Evolutionary conservation across 1,140 invertebrate species (phyloP).

Genomic region (Eciton burchellii): DNA sequence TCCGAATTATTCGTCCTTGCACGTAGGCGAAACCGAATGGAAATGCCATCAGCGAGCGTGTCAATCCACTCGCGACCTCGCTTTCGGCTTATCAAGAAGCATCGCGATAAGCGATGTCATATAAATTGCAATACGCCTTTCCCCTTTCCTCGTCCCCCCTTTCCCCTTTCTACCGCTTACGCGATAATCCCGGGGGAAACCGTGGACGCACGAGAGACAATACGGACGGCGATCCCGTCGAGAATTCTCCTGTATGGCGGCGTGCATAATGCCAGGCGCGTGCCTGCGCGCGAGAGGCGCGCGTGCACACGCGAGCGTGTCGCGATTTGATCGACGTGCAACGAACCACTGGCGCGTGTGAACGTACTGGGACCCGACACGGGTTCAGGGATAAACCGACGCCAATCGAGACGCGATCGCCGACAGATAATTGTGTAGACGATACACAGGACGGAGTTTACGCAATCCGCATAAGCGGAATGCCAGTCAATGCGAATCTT

Average conservation of each 20-base stretch:
- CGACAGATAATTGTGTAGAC: slow-evolving; percentile 43
- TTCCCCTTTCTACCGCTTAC: too few species aligned
- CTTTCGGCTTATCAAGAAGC: slow-evolving; percentile 48
- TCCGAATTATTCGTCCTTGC: not conserved
- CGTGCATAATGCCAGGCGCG: slow-evolving; percentile 32
- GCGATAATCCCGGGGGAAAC: slow-evolving; percentile 70
- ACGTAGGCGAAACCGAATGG: not conserved
- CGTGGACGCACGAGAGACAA: slow-evolving; percentile 54
- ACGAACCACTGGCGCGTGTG: slow-evolving; percentile 21
- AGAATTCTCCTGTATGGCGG: slow-evolving; percentile 50
- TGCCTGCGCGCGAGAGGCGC: slow-evolving; percentile 6
- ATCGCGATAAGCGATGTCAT: slow-evolving; percentile 63
- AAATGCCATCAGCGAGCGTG: slow-evolving; percentile 46
- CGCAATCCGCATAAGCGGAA: not conserved
- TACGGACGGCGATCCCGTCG: slow-evolving; percentile 65
- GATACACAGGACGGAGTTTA: not conserved
- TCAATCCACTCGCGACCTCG: slow-evolving; percentile 21
- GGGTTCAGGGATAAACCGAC: slow-evolving; percentile 7
- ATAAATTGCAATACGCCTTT: slow-evolving; percentile 69
- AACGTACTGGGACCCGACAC: not conserved
- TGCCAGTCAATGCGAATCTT: slow-evolving; percentile 15
- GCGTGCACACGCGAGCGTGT: slow-evolving; percentile 3
- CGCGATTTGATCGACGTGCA: slow-evolving; percentile 15
- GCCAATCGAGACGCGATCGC: slow-evolving; percentile 32
- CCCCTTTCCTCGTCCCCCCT: slow-evolving; percentile 43